Evolutionary conservation across 2,797 vertebrate species (phyloP), one percentile per base, ranked within the genome.

Genomic region (Crypturellus tataupa): DNA sequence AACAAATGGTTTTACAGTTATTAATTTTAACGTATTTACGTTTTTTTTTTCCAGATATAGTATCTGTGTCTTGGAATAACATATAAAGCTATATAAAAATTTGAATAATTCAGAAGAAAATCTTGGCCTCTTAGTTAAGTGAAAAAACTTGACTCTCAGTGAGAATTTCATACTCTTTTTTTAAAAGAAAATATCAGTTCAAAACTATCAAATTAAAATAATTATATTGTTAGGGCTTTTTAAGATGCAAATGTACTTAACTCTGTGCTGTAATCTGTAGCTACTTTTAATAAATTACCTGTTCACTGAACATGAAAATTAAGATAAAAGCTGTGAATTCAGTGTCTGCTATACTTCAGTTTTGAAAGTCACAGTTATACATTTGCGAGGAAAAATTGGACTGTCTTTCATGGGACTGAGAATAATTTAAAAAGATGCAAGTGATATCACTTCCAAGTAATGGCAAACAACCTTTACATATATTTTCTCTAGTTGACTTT

Each of bases 21-120:
- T 81, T 85, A 80, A 60, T 94, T 95, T 91, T 85, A 95, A 83
- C 15, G 7, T 76, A 69, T 51, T 90, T 73, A 47, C 21, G 46
- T 6, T 47, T 47, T 47, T 87, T 89, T 60, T 62, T 77, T 12
- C 9, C 53, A 31, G 10, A 35, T 68, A 20, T 4, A 77, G 35
- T 2, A 14, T n/a, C 37, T 60, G 1, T 60, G 37, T 78, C 33
- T 65, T 27, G 40, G 37, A 71, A 44, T 83, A 46, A 44, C 35
- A 64, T 31, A n/a, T 49, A 39, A 76, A 84, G 21, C 20, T 87
- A 80, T 49, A 24, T 49, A 49, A 49, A 49, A 49, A 24, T 23
- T 49, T 20, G 46, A 21, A 47, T 10, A 47, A 47, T 21, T 2
- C 18, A 64, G 9, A 46, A 93, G 63, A 68, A 85, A 75, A 42